Evolutionary conservation across 2,888 invertebrate species (phyloP), one percentile per base, ranked within the genome.

Genomic region (Heliconius cydno): DNA sequence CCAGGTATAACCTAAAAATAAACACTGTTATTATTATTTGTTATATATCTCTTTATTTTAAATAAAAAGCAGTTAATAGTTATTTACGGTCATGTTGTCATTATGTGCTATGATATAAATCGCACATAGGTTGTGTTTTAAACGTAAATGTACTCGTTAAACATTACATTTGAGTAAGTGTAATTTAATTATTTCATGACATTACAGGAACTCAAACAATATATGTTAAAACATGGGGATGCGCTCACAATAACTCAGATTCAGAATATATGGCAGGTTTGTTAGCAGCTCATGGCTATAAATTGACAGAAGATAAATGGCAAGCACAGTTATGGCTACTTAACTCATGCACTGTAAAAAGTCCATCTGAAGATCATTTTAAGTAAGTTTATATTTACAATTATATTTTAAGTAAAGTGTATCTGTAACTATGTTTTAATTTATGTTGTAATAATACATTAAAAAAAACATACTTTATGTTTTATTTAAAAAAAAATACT

Each of bases 261-360:
- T 98, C 98, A 1, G 99, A 99, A 94, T 99, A 99, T 90, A 99
- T 99, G 99, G 98, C 99, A 0, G 99, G 99, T 0, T 97, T 99
- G 85, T 93, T 99, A 79, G 97, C 98, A 0, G 96, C 97, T 0
- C 98, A 97, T 86, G 99, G 99, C 0, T 99, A 99, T 90, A 96
- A 96, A 78, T 95, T 99, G 72, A 98, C 97, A 0, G 97, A 98
- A 70, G 96, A 98, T 81, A 98, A 98, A 92, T 94, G 96, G 73
- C 94, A 95, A 19, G 99, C 99, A 0, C 98, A 99, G 91, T 93
- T 99, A 52, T 99, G 99, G 99, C 92, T 99, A 19, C 95, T 99
- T 28, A 99, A 99, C 92, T 99, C 99, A 76, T 99, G 99, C 90
- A 99, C 99, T 0, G 99, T 99, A 0, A 99, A 99, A 91, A 99